A percentile compares a stretch with the other conserved stretches of the same genome.
Evolutionary conservation across 2,888 invertebrate genomes (phyloP).

Genomic region (Philopedon plagiatum): DNA sequence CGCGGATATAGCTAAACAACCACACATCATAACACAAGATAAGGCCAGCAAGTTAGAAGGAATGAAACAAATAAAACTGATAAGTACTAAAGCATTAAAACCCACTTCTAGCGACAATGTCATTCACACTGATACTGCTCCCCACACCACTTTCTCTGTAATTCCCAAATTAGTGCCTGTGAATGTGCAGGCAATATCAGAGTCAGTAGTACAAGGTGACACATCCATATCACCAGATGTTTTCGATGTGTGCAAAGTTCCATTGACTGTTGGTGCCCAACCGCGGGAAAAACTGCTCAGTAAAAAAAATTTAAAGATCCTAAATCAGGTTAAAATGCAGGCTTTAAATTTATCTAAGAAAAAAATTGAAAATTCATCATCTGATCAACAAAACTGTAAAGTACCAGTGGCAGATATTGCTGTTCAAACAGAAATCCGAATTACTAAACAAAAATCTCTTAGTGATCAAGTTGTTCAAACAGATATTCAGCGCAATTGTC

Average conservation of each 20-base stretch:
- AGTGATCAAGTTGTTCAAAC: constrained; percentile 42
- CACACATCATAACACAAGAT: constrained; percentile 15
- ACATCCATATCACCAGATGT: background rate
- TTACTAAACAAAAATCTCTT: background rate
- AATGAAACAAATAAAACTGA: constrained; percentile 34
- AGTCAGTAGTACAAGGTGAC: background rate
- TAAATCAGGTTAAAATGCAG: constrained; percentile 49
- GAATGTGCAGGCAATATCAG: background rate
- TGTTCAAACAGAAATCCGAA: constrained; percentile 40
- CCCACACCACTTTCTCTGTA: constrained; percentile 3
- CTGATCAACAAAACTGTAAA: background rate
- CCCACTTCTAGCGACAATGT: background rate
- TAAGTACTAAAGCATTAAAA: constrained; percentile 11
- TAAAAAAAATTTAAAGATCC: constrained; percentile 36
- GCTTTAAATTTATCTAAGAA: constrained; percentile 47
- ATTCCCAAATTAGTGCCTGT: constrained; percentile 25
- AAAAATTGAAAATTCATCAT: background rate
- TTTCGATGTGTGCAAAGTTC: background rate
- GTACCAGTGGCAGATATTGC: background rate
- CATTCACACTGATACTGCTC: constrained; percentile 18
- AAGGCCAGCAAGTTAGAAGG: background rate
- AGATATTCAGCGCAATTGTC: constrained; percentile 10
- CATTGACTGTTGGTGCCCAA: background rate
- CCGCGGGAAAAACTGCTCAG: constrained; percentile 36
- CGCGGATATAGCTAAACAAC: constrained; percentile 5